These are phyloP conservation scores for Falco berigora DNA, from an alignment of 2,797 vertebrate species.

Conservation along the genomic window DNA sequence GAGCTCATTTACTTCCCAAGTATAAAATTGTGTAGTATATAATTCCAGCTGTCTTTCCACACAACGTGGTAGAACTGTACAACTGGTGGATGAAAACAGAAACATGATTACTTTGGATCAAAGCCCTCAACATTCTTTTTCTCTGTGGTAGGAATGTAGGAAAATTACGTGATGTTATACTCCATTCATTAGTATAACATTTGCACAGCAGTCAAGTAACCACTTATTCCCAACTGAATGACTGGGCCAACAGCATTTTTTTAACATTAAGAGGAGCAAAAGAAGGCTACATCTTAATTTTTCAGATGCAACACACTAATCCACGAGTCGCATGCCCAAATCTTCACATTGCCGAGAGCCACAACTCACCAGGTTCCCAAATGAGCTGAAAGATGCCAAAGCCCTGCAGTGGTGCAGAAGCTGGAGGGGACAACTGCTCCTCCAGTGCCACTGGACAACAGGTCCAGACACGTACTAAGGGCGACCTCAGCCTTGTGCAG, in stretches of 20 bases:
- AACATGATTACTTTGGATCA: background rate
- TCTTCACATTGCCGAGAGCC: background rate
- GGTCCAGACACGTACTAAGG: background rate
- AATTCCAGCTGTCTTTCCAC: background rate
- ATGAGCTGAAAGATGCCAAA: background rate
- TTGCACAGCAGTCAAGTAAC: background rate
- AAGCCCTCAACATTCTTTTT: background rate
- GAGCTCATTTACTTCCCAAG: background rate
- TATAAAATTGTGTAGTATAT: background rate
- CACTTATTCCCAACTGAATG: background rate
- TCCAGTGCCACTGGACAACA: background rate
- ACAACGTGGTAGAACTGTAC: background rate
- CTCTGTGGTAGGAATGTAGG: background rate
- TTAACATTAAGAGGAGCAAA: background rate
- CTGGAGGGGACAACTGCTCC: background rate
- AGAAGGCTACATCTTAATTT: background rate
- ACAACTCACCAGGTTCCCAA: background rate
- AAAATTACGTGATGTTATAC: background rate
- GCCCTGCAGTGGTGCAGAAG: background rate
- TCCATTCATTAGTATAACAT: background rate
- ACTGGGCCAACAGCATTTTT: background rate
- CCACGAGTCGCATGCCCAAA: background rate
- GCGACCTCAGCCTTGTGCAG: background rate
- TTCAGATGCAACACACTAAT: background rate
- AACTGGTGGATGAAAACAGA: background rate